A percentile compares a stretch with the other conserved stretches of the same genome.
Conservation (phyloP, 2,888 invertebrate genomes). For the Amphimallon solstitiale region DNA sequence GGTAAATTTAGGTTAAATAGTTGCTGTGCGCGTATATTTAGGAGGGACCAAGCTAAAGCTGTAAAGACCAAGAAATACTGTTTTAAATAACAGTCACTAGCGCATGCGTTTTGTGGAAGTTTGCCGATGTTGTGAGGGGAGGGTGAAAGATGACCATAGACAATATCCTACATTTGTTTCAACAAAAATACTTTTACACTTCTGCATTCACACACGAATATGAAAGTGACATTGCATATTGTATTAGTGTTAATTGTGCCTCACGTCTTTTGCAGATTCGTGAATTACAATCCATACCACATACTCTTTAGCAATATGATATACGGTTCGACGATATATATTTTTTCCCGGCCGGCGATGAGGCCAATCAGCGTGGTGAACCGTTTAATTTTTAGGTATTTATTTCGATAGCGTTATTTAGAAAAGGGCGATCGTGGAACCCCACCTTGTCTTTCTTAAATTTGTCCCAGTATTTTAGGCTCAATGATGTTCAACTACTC, state of each 20-base stretch:
- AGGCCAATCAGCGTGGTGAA: conserved; percentile 44
- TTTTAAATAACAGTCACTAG: too few species aligned
- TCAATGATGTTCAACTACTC: conserved; percentile 58
- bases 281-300: conserved; percentile 40
- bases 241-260: too few species aligned
- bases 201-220: too few species aligned
- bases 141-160: too few species aligned
- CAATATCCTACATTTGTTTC: too few species aligned
- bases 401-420: background rate
- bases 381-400: conserved; percentile 46
- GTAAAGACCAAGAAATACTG: too few species aligned
- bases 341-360: conserved; percentile 49
- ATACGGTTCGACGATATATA: conserved; percentile 48
- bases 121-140: too few species aligned
- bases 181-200: too few species aligned
- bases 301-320: conserved; percentile 50
- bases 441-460: conserved; percentile 37
- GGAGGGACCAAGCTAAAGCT: background rate
- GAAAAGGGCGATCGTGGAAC: background rate
- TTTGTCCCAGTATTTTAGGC: conserved; percentile 54
- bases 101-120: too few species aligned
- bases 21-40: too few species aligned
- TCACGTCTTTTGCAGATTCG: conserved; percentile 17
- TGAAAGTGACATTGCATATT: too few species aligned
- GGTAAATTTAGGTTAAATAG: too few species aligned